A percentile compares a stretch with the other conserved stretches of the same genome.
phyloP scores from a whole-genome alignment of 2,888 invertebrate species.

The Ophion costatus region DNA sequence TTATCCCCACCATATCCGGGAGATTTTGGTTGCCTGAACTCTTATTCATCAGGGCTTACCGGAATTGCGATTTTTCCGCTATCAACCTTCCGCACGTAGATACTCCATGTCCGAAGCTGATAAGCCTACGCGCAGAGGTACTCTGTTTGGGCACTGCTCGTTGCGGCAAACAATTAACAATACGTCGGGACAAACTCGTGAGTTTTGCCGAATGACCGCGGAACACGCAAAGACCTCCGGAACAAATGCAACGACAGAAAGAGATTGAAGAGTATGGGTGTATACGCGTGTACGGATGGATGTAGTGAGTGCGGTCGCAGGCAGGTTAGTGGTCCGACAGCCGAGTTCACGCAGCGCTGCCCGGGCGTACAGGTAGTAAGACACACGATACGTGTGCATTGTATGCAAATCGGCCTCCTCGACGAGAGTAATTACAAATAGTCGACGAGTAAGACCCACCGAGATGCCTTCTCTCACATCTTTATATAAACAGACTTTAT shows the following conservation, averaged over 20 bases:
- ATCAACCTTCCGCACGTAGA: too few relatives aligned
- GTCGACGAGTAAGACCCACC: constrained; percentile 67
- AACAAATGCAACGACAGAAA: constrained; percentile 56
- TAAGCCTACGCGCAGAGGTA: too few relatives aligned
- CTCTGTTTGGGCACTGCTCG: too few relatives aligned
- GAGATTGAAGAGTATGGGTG: constrained; percentile 25
- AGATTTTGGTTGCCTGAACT: too few relatives aligned
- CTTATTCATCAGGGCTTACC: too few relatives aligned
- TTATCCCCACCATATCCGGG: too few relatives aligned
- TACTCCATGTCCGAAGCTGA: too few relatives aligned
- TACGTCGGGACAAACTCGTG: neutral
- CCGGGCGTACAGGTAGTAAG: constrained; percentile 63
- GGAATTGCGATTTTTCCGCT: too few relatives aligned
- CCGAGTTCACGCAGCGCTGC: constrained; percentile 54
- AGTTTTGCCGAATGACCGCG: constrained; percentile 26
- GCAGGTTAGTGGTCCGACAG: constrained; percentile 53
- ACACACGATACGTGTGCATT: constrained; percentile 73
- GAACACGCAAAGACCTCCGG: constrained; percentile 9
- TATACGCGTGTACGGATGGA: neutral
- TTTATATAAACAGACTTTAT: constrained; percentile 6
- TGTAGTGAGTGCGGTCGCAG: neutral
- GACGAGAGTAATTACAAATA: constrained; percentile 75
- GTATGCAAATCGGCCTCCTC: constrained; percentile 74
- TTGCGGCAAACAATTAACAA: too few relatives aligned
- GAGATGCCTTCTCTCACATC: constrained; percentile 46